phyloP scores from a whole-genome alignment of 2,113 vertebrate species.

The Salminus brasiliensis region DNA sequence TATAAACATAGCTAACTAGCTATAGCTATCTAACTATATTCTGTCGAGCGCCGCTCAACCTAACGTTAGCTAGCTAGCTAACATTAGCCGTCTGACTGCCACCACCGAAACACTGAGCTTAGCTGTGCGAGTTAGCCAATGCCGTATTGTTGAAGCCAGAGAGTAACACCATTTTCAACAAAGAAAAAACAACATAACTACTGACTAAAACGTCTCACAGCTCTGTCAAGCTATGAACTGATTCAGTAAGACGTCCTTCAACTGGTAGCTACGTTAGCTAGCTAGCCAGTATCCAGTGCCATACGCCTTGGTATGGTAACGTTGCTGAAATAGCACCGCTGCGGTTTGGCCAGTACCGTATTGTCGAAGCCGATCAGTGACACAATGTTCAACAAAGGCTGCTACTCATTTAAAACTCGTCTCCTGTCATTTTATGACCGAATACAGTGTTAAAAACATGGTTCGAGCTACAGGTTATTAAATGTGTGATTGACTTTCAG shows the following conservation, averaged over 20 bases:
- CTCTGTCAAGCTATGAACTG: no score
- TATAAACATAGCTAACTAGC: no score
- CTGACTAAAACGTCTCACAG: no score
- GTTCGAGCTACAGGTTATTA: not conserved
- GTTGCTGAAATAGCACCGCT: not conserved
- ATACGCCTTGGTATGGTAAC: no score
- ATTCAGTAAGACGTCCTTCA: no score
- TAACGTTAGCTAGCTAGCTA: no score
- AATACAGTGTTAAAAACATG: not conserved
- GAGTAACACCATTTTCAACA: not conserved
- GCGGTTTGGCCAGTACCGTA: not conserved
- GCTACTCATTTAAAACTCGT: not conserved
- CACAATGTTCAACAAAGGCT: not conserved
- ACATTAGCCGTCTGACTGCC: not conserved
- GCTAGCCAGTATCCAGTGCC: no score
- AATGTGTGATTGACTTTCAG: slow-evolving; percentile 13
- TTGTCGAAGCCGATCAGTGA: not conserved
- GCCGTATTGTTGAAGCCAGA: not conserved
- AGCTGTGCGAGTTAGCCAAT: not conserved
- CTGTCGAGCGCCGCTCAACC: no score
- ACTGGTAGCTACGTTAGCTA: no score
- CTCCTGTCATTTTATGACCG: not conserved
- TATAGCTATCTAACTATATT: no score
- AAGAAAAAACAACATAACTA: not conserved
- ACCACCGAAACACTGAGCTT: not conserved